Percentiles rank a stretch among this genome's conserved stretches.
Evolutionary conservation across 2,797 vertebrate species (phyloP).

Genomic region (Cirrhinus mrigala): DNA sequence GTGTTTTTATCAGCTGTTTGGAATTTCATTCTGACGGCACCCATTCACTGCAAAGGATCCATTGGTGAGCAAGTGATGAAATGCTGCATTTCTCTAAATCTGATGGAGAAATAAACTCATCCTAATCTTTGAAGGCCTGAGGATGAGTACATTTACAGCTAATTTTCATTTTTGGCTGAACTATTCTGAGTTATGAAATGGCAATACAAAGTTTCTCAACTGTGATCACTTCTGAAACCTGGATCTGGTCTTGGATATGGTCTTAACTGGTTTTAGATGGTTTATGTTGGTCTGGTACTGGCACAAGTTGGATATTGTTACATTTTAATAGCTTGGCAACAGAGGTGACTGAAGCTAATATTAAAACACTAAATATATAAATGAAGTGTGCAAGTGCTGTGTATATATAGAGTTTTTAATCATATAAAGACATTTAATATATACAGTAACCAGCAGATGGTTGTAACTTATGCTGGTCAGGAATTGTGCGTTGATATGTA

Average conservation of each 20-base stretch:
- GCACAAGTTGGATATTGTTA: not conserved
- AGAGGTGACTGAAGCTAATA: not conserved
- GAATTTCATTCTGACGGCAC: not conserved
- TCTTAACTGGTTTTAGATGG: not conserved
- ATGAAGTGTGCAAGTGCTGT: not conserved
- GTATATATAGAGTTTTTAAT: not conserved
- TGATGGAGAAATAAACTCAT: not conserved
- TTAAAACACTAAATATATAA: not conserved
- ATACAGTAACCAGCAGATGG: not conserved
- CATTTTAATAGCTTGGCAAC: not conserved
- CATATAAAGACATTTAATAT: not conserved
- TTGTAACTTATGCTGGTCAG: not conserved
- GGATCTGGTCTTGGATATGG: not conserved
- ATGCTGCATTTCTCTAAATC: not conserved
- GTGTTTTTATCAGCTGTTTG: not conserved
- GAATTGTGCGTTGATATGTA: not conserved
- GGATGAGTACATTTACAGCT: not conserved
- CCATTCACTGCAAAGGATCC: not conserved
- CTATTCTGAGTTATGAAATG: not conserved
- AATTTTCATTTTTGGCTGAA: not conserved
- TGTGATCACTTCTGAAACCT: not conserved
- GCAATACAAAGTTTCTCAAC: not conserved
- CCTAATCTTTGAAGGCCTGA: not conserved
- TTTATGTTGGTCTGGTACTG: not conserved
- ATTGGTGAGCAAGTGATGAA: not conserved